A percentile compares a stretch with the other conserved stretches of the same genome.
These are phyloP conservation scores for Macaria liturata DNA, from an alignment of 2,888 invertebrate species.

Conservation along the genomic window DNA sequence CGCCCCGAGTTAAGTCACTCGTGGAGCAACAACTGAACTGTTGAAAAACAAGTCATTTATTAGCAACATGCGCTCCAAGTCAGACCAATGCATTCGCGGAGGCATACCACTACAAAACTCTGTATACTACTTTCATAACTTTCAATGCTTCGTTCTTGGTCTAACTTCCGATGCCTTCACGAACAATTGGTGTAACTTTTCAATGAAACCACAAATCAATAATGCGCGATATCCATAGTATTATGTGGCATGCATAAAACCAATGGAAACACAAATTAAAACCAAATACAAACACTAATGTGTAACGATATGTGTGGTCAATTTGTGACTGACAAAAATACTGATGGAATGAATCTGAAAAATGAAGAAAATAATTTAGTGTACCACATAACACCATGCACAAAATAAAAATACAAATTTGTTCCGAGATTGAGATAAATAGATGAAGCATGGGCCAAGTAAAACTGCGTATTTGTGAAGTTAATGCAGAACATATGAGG, in stretches of 20 bases:
- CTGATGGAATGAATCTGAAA: constrained; percentile 35
- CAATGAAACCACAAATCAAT: constrained; percentile 68
- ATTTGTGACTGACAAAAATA: constrained; percentile 37
- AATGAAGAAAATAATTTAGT: constrained; percentile 46
- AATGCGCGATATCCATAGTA: constrained; percentile 71
- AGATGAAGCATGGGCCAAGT: constrained; percentile 17
- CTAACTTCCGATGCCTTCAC: constrained; percentile 55
- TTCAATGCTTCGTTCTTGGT: neutral
- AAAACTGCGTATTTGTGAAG: neutral
- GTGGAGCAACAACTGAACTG: constrained; percentile 82
- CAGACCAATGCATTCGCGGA: constrained; percentile 69
- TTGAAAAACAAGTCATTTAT: constrained; percentile 83
- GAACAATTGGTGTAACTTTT: constrained; percentile 72
- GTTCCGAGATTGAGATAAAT: constrained; percentile 41
- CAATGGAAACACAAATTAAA: constrained; percentile 46
- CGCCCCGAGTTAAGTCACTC: constrained; percentile 82
- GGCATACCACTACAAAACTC: constrained; percentile 37
- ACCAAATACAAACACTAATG: constrained; percentile 37
- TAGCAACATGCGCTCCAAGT: constrained; percentile 81
- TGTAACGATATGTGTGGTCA: constrained; percentile 35
- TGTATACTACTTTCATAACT: too few species aligned
- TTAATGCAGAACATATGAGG: constrained; percentile 2
- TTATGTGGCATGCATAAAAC: constrained; percentile 76
- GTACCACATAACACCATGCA: constrained; percentile 82
- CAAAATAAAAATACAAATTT: constrained; percentile 42